A percentile compares a stretch with the other conserved stretches of the same genome.
Conservation (phyloP, 92 coral and sea anemone genomes). For the Metridium senile region DNA sequence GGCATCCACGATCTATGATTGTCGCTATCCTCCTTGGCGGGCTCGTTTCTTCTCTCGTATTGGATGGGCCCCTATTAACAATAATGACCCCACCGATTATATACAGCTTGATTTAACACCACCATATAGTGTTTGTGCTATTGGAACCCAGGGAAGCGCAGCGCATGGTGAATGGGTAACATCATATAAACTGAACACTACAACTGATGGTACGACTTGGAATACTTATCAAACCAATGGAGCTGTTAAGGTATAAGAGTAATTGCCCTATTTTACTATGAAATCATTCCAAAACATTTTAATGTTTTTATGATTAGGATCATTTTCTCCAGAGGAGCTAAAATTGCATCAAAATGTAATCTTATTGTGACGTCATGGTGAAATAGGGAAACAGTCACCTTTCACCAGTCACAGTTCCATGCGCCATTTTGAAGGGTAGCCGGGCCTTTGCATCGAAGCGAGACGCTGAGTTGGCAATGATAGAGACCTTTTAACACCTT, state of each 20-base stretch:
- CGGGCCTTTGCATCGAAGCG: too few relatives aligned
- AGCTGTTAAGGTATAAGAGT: conserved; percentile 39
- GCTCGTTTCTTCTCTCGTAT: background rate
- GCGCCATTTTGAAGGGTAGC: too few relatives aligned
- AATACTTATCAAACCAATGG: conserved; percentile 34
- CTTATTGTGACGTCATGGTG: too few relatives aligned
- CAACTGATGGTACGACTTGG: conserved; percentile 29
- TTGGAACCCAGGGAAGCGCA: conserved; percentile 22
- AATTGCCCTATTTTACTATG: too few relatives aligned
- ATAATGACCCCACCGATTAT: background rate
- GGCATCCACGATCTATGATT: background rate
- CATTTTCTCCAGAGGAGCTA: too few relatives aligned
- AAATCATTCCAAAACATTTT: too few relatives aligned
- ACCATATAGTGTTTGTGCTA: conserved; percentile 21
- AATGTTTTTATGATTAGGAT: too few relatives aligned
- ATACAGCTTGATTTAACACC: conserved; percentile 13
- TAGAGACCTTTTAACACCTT: too few relatives aligned
- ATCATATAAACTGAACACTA: conserved; percentile 25
- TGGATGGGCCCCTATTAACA: background rate
- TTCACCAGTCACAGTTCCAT: too few relatives aligned
- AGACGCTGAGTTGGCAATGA: too few relatives aligned
- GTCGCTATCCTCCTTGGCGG: background rate
- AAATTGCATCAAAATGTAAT: too few relatives aligned
- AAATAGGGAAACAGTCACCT: too few relatives aligned
- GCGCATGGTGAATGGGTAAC: background rate